Base-by-base conservation (phyloP, 2,113 vertebrate species). In the Eretmochelys imbricata region DNA sequence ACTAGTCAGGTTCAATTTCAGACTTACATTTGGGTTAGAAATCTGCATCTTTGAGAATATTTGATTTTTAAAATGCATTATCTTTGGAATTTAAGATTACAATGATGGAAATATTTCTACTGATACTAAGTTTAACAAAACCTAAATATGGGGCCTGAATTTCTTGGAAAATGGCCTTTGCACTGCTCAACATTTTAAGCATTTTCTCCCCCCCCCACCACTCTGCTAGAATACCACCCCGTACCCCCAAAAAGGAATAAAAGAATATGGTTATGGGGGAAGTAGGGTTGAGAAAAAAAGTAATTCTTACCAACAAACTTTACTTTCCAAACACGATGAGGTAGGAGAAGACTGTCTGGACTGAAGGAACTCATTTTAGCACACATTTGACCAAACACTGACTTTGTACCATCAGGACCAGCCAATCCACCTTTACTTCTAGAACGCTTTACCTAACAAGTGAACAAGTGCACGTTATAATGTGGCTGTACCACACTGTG, bases 341-440 rank as follows among this genome's bases (percentile, higher is more conserved):
- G 99, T 42, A 99, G 99, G 81, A 99, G 98, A 85, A 99, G 99
- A 95, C 99, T 99, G 96, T 99, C 99, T 0, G 99, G 99, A 93
- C 99, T 99, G 92, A 99, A 99, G 1, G 99, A 99, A 92, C 98
- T 99, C 99, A 99, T 99, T 97, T 99, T 99, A 62, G 99, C 98
- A 93, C 99, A 99, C 99, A 99, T 99, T 97, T 99, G 99, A 81
- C 99, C 99, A 93, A 99, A 99, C 19, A 99, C 99, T 27, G 99
- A 99, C 98, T 99, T 99, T 53, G 99, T 99, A 85, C 99, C 99
- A 20, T 99, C 99, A 0, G 99, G 99, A 78, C 99, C 99, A 2
- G 99, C 99, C 55, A 99, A 98, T 31, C 99, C 99, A 10, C 99
- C 99, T 98, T 99, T 99, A 96, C 99, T 99, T 48, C 99, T 98